Conservation (phyloP, 1,140 invertebrate species). For the Cydia pomonella region DNA sequence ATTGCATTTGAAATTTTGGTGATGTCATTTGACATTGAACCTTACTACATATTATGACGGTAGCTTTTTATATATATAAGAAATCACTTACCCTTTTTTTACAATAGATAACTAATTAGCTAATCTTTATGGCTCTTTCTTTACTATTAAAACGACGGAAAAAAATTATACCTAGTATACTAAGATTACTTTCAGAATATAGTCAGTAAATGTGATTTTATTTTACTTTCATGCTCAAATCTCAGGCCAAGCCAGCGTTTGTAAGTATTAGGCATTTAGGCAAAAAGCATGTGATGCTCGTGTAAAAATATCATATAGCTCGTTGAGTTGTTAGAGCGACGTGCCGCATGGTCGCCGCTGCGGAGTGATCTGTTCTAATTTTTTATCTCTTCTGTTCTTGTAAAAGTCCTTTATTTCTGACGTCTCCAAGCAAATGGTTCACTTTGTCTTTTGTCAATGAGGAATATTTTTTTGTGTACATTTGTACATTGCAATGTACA, state of each 20-base stretch:
- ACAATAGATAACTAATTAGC: too few species aligned
- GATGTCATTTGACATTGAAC: too few species aligned
- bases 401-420: background rate
- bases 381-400: constrained; percentile 16
- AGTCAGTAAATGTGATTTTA: constrained; percentile 39
- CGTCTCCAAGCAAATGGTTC: background rate
- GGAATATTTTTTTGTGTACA: background rate
- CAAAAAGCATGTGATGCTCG: constrained; percentile 37
- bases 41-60: too few species aligned
- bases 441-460: background rate
- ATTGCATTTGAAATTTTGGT: too few species aligned
- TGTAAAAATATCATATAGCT: constrained; percentile 21
- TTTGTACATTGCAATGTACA: background rate
- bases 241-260: constrained; percentile 86
- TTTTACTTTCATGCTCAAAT: constrained; percentile 79
- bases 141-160: too few species aligned
- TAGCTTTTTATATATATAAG: too few species aligned
- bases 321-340: background rate
- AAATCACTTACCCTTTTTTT: too few species aligned
- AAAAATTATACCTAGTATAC: background rate
- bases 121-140: too few species aligned
- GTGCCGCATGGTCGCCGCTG: background rate
- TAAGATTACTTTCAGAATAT: constrained; percentile 14
- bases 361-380: background rate
- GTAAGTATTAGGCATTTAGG: constrained; percentile 84